Evolutionary conservation across 2,888 invertebrate genomes (phyloP), one percentile per base, ranked within the genome.

Genomic region (Agrotis segetum): DNA sequence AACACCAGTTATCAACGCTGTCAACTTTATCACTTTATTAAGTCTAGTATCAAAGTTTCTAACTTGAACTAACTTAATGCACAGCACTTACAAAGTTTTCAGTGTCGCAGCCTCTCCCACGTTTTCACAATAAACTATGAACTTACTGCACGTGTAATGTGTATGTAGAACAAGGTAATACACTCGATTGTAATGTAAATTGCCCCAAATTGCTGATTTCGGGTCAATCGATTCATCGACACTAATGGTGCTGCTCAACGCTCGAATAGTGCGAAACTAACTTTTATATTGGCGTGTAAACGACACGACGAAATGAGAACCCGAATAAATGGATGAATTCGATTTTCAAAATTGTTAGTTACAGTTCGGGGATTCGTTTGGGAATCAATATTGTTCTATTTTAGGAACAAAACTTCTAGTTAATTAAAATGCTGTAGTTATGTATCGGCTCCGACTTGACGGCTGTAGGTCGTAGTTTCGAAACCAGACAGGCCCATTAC

Each of bases 1-100:
- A 65, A 67, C 60, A 77, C 44, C 47, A 71, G 81, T 75, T 83
- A 78, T 75, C 69, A 67, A 74, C 81, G 62, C 56, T 67, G 69
- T 66, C 71, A 77, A 83, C 74, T 83, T 83, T 59, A 75, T 75
- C 71, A 74, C 58, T 81, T 72, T 69, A 66, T 65, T 74, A 76
- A 69, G 74, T 78, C 50, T 75, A 74, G 69, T 65, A 70, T 68
- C 71, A 34, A 78, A 83, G 71, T 79, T 84, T 69, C 50, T 52
- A 70, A 68, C 70, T 55, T 50, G 46, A 68, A 66, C 9, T 16
- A 79, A 83, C 76, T 83, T 76, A 77, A 72, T 74, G 70, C 63
- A 74, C 74, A 58, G 58, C 59, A 66, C 73, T 71, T 59, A 47
- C 46, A 7, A 82, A 79, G 70, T 77, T 68, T 40, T 61, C 58